These are phyloP conservation scores for Danaus melanippus DNA, from an alignment of 1,140 invertebrate species.

Conservation along the genomic window DNA sequence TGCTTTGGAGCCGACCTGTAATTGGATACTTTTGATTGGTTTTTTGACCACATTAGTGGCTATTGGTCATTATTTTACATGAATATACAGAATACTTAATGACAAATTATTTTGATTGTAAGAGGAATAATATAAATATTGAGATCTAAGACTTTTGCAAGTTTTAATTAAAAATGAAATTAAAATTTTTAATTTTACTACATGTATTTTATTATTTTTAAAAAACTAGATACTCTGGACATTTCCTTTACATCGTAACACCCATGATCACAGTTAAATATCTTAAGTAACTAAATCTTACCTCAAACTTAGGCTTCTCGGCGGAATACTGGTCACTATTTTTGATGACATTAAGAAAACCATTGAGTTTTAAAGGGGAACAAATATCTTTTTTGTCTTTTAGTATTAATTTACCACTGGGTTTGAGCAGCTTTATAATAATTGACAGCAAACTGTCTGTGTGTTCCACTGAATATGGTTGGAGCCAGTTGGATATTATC, in stretches of 20 bases:
- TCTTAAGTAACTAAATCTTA: constrained; percentile 59
- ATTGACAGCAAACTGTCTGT: constrained; percentile 69
- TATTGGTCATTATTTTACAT: neutral
- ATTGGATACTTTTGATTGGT: constrained; percentile 6
- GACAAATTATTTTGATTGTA: neutral
- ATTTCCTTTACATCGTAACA: too few relatives aligned
- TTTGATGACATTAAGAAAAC: constrained; percentile 74
- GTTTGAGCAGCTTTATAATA: constrained; percentile 74
- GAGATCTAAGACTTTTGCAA: too few relatives aligned
- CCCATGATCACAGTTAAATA: too few relatives aligned
- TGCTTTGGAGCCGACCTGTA: constrained; percentile 75
- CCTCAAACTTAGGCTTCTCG: constrained; percentile 79
- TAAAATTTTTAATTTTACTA: too few relatives aligned
- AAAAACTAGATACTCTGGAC: too few relatives aligned
- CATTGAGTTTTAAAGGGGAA: constrained; percentile 75
- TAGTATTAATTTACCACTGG: constrained; percentile 71
- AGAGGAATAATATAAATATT: neutral
- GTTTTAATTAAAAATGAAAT: too few relatives aligned
- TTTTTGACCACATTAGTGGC: neutral
- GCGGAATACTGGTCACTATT: constrained; percentile 60
- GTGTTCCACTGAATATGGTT: constrained; percentile 56
- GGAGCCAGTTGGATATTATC: constrained; percentile 72
- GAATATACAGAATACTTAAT: neutral
- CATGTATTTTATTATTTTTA: too few relatives aligned
- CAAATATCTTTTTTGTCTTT: constrained; percentile 56